Percentiles rank a stretch among this genome's conserved stretches.
Evolutionary conservation across 1,140 invertebrate species (phyloP).

Genomic region (Eupeodes corollae): DNA sequence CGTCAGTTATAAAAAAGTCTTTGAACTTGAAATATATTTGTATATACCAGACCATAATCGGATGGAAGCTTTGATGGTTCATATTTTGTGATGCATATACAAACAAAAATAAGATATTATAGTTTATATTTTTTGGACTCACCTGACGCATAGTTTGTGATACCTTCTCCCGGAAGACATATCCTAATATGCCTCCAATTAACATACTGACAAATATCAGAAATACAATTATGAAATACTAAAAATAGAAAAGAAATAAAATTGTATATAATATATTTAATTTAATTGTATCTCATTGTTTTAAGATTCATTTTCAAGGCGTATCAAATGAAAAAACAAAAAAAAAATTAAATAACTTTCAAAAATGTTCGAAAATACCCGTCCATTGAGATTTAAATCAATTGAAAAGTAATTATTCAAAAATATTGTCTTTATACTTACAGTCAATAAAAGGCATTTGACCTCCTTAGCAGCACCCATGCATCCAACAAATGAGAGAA

Average conservation of each 20-base stretch:
- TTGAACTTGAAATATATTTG: too few species aligned
- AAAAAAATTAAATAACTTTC: not conserved
- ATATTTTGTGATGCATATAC: too few species aligned
- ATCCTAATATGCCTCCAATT: slow-evolving; percentile 77
- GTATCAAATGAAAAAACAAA: not conserved
- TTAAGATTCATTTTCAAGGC: not conserved
- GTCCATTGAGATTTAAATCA: not conserved
- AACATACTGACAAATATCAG: slow-evolving; percentile 78
- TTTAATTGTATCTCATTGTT: not conserved
- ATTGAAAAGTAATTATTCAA: not conserved
- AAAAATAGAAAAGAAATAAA: slow-evolving; percentile 36
- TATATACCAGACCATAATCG: too few species aligned
- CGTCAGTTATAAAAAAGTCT: too few species aligned
- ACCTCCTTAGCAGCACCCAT: slow-evolving; percentile 77
- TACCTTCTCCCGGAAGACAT: slow-evolving; percentile 74
- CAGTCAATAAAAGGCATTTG: slow-evolving; percentile 77
- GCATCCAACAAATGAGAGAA: slow-evolving; percentile 77
- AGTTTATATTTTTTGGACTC: not conserved
- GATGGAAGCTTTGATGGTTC: too few species aligned
- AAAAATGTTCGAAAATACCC: not conserved
- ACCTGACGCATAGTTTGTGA: slow-evolving; percentile 51
- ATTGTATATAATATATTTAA: not conserved
- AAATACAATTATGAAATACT: slow-evolving; percentile 81
- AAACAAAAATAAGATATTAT: not conserved
- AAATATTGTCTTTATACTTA: slow-evolving; percentile 37